Evolutionary conservation across 2,797 vertebrate species (phyloP).

Genomic region (Fratercula arctica): DNA sequence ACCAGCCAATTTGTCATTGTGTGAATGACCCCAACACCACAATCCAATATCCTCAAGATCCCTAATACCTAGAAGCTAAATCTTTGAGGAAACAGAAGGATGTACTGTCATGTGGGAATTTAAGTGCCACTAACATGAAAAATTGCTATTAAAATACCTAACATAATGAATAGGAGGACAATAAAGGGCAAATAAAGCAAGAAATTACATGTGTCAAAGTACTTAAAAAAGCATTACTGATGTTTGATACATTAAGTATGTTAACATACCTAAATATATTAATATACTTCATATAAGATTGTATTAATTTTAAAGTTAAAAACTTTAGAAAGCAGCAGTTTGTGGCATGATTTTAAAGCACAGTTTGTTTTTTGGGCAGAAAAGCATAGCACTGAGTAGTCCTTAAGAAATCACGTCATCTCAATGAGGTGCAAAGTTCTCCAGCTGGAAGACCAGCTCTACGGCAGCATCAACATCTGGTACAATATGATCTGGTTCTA

Average conservation of each 20-base stretch:
- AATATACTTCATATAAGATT: neutral
- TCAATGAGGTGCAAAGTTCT: constrained; percentile 73
- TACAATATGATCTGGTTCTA: constrained; percentile 82
- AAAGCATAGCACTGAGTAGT: neutral
- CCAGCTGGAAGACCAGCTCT: constrained; percentile 84
- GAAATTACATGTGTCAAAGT: neutral
- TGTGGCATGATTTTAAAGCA: neutral
- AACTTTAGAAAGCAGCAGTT: neutral
- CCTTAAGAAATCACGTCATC: neutral
- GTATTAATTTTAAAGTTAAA: neutral
- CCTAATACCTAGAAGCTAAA: neutral
- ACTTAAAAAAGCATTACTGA: neutral
- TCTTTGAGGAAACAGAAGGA: neutral
- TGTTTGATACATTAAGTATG: neutral
- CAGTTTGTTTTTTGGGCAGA: neutral
- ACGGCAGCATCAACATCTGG: constrained; percentile 87
- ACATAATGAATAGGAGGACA: neutral
- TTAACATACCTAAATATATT: neutral
- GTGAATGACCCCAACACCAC: neutral
- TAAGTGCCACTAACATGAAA: neutral
- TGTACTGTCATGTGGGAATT: neutral
- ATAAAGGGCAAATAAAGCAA: neutral
- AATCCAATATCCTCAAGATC: neutral
- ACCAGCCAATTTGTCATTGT: neutral
- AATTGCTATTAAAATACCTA: neutral